Evolutionary conservation across 2,797 vertebrate genomes (phyloP).

Genomic region (Sebastes taczanowskii): DNA sequence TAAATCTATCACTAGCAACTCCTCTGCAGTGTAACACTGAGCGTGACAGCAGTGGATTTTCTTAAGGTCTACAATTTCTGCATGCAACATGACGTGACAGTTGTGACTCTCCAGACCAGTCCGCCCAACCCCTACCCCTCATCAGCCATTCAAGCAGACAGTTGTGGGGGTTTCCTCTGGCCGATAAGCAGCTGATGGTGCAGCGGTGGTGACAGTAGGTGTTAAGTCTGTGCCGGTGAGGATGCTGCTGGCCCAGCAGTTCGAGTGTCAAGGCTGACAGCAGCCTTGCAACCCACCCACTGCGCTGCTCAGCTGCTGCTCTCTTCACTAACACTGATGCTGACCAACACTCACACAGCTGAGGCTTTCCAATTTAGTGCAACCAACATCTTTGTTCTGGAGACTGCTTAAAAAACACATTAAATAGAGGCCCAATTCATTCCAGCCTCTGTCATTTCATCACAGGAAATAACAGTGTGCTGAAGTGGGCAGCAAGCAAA

Average conservation of each 20-base stretch:
- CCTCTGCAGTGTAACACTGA: neutral
- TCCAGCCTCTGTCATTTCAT: neutral
- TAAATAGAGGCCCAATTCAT: neutral
- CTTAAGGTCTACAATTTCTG: neutral
- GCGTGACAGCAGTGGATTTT: neutral
- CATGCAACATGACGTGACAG: constrained; percentile 1
- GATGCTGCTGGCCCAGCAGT: constrained; percentile 65
- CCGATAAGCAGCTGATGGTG: constrained; percentile 56
- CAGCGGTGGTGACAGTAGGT: constrained; percentile 53
- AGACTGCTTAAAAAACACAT: neutral
- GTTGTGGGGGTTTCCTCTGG: constrained; percentile 24
- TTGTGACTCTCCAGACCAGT: neutral
- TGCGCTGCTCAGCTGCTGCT: constrained; percentile 31
- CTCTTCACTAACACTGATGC: constrained; percentile 17
- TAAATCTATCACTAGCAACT: neutral
- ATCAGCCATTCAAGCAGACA: constrained; percentile 36
- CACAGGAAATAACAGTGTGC: neutral
- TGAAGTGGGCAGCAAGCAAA: neutral
- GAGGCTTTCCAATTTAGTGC: neutral
- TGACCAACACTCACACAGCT: neutral
- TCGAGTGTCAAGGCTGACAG: constrained; percentile 55
- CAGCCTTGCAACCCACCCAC: constrained; percentile 38
- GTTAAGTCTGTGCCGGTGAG: constrained; percentile 12
- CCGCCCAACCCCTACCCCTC: neutral
- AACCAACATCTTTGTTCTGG: neutral